Evolutionary conservation across 2,797 vertebrate genomes (phyloP).

Genomic region (Microctenopoma stevenorrisi): DNA sequence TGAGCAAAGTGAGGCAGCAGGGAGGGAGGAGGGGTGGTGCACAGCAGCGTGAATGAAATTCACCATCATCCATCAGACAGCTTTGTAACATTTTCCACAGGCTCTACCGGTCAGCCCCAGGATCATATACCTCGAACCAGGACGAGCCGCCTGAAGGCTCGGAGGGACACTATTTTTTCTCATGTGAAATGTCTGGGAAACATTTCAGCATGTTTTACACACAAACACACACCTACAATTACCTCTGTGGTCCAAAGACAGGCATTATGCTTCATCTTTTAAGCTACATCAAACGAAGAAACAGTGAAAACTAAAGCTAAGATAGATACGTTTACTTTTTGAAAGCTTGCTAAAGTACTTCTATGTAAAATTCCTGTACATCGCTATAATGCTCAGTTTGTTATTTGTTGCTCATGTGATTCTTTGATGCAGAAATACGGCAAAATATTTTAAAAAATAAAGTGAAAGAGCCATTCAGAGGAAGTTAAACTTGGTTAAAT

Average conservation of each 20-base stretch:
- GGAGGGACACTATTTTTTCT: constrained; percentile 73
- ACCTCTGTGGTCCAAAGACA: constrained; percentile 84
- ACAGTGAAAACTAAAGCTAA: constrained; percentile 67
- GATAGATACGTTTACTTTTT: constrained; percentile 66
- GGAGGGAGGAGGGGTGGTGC: constrained; percentile 32
- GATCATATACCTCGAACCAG: constrained; percentile 82
- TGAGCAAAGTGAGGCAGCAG: constrained; percentile 39
- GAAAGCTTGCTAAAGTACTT: constrained; percentile 66
- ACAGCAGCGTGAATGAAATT: constrained; percentile 73
- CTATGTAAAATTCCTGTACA: constrained; percentile 73
- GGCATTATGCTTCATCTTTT: constrained; percentile 79
- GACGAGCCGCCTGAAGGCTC: constrained; percentile 59
- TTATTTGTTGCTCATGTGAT: constrained; percentile 76
- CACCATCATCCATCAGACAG: constrained; percentile 74
- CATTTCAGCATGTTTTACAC: constrained; percentile 80
- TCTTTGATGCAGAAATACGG: constrained; percentile 72
- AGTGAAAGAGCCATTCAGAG: constrained; percentile 73
- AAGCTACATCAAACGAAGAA: constrained; percentile 75
- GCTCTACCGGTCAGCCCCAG: constrained; percentile 70
- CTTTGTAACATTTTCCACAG: constrained; percentile 75
- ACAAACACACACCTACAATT: constrained; percentile 75
- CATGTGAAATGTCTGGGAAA: constrained; percentile 71
- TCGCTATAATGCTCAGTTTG: constrained; percentile 71
- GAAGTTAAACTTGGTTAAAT: constrained; percentile 58
- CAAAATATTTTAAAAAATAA: constrained; percentile 50